These are phyloP conservation scores for Leiothrix lutea DNA, from an alignment of 2,113 vertebrate species.

Conservation along the genomic window DNA sequence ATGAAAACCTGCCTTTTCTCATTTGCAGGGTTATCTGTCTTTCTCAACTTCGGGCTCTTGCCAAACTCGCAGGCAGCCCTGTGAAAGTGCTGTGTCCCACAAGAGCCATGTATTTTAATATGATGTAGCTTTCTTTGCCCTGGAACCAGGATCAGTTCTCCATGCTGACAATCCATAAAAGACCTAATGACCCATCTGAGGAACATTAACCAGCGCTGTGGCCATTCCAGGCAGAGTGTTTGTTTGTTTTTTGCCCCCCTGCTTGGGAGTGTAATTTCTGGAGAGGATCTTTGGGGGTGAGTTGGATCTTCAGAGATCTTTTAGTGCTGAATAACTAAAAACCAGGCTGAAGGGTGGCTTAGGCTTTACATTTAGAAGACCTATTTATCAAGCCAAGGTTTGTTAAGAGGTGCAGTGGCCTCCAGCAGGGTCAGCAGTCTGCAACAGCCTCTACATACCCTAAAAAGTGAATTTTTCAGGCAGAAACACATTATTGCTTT, in stretches of 20 bases:
- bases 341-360: neutral
- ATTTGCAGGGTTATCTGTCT: conserved; percentile 59
- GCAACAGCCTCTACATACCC: neutral
- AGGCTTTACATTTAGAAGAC: neutral
- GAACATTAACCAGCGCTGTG: neutral
- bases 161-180: conserved; percentile 41
- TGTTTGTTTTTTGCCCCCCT: neutral
- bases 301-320: neutral
- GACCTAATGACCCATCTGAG: conserved; percentile 58
- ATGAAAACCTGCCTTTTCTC: conserved; percentile 66
- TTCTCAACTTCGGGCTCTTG: conserved; percentile 28
- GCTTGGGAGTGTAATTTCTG: neutral
- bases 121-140: conserved; percentile 39
- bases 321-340: neutral
- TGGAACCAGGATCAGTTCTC: conserved; percentile 35
- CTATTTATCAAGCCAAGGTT: neutral
- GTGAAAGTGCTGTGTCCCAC: conserved; percentile 24
- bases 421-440: neutral
- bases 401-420: neutral
- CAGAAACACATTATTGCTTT: neutral
- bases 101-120: conserved; percentile 59
- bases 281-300: neutral
- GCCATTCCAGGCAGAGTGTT: neutral
- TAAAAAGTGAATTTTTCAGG: neutral
- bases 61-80: conserved; percentile 49